phyloP scores from a whole-genome alignment of 2,888 invertebrate genomes.

The Mellilla xanthometata region DNA sequence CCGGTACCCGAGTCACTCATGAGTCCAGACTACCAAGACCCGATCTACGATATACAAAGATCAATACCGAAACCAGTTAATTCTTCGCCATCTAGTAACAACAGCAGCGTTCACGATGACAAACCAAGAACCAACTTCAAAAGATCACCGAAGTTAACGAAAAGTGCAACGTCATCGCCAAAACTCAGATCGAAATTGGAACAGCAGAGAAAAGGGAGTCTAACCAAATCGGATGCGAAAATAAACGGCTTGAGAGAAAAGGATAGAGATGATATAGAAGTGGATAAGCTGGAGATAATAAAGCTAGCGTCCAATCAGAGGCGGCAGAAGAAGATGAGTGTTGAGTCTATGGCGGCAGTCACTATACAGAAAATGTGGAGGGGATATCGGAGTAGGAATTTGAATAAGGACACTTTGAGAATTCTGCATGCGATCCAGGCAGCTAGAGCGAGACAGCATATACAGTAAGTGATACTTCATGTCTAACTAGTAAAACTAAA shows the following conservation, averaged over 20 bases:
- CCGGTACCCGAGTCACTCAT: slow-evolving; percentile 94
- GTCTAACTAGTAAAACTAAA: too few relatives aligned
- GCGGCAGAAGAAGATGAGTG: slow-evolving; percentile 66
- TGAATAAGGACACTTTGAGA: slow-evolving; percentile 85
- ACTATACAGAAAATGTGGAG: slow-evolving; percentile 94
- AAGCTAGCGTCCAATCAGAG: slow-evolving; percentile 69
- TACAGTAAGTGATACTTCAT: slow-evolving; percentile 88
- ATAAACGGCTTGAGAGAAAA: slow-evolving; percentile 52
- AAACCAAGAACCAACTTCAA: slow-evolving; percentile 53
- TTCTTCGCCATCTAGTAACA: slow-evolving; percentile 65
- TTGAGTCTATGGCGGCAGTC: slow-evolving; percentile 84
- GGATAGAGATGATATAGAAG: slow-evolving; percentile 52
- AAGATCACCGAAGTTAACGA: slow-evolving; percentile 69
- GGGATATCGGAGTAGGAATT: slow-evolving; percentile 90
- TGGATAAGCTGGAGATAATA: slow-evolving; percentile 59
- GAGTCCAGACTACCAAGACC: slow-evolving; percentile 89
- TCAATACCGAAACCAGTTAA: slow-evolving; percentile 55
- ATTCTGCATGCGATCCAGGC: slow-evolving; percentile 87
- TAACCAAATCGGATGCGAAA: slow-evolving; percentile 50
- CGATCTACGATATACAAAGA: slow-evolving; percentile 72
- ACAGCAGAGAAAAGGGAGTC: slow-evolving; percentile 66
- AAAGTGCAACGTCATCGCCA: slow-evolving; percentile 74
- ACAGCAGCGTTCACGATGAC: slow-evolving; percentile 63
- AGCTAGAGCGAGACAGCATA: slow-evolving; percentile 91
- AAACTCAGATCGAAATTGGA: slow-evolving; percentile 69